Conservation (phyloP, 1,140 invertebrate genomes). For the Anadara kagoshimensis region DNA sequence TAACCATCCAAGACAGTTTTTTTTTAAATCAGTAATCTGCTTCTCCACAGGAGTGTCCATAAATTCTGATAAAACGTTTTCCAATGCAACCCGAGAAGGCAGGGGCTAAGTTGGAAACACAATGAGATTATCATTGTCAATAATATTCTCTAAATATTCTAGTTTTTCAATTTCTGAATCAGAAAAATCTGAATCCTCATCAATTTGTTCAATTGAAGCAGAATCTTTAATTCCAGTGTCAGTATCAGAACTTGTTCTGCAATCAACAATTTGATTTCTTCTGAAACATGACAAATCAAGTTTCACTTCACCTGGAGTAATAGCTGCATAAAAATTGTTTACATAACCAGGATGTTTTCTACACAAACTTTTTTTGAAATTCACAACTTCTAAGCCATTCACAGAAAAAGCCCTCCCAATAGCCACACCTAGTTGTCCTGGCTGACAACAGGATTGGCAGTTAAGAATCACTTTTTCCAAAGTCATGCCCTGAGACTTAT, state of each 20-base stretch:
- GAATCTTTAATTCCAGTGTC: not conserved
- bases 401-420: slow-evolving; percentile 1
- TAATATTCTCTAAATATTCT: not conserved
- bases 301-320: not conserved
- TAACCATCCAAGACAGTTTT: slow-evolving; percentile 3
- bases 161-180: slow-evolving; percentile 16
- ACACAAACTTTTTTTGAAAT: not conserved
- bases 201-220: not conserved
- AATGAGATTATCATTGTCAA: not conserved
- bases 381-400: not conserved
- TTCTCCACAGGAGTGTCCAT: slow-evolving; percentile 4
- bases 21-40: not conserved
- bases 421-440: slow-evolving; percentile 41
- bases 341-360: not conserved
- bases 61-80: not conserved
- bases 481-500: slow-evolving; percentile 40
- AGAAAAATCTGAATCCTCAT: slow-evolving; percentile 6
- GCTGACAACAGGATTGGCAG: slow-evolving; percentile 16
- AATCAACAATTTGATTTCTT: not conserved
- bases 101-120: too few relatives aligned
- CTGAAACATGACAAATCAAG: not conserved
- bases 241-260: not conserved
- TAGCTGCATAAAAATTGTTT: not conserved
- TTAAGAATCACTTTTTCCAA: slow-evolving; percentile 19
- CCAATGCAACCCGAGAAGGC: not conserved